Conservation (phyloP, 2,797 vertebrate genomes). For the Scomberomorus guttatus region DNA sequence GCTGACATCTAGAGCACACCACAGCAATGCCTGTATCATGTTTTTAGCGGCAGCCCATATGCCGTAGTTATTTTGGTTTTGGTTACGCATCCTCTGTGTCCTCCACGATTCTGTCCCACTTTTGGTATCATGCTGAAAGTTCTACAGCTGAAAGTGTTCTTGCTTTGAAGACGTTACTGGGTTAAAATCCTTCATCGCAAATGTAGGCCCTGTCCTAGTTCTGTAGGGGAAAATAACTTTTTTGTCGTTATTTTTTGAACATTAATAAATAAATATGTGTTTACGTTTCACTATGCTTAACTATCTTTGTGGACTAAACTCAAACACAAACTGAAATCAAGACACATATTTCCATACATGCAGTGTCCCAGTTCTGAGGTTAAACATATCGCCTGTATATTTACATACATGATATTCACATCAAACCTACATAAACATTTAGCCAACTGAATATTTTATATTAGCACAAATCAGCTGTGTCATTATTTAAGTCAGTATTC, state of each 20-base stretch:
- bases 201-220: conserved; percentile 39
- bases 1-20: conserved; percentile 30
- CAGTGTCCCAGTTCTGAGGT: neutral
- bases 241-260: neutral
- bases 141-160: conserved; percentile 7
- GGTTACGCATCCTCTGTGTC: neutral
- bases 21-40: neutral
- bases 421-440: neutral
- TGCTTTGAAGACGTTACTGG: conserved; percentile 25
- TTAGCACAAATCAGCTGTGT: neutral
- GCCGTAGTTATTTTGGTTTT: conserved; percentile 10
- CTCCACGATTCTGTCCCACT: conserved; percentile 25
- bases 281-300: neutral
- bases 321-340: neutral
- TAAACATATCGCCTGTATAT: neutral
- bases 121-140: conserved; percentile 8
- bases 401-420: neutral
- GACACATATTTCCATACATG: neutral
- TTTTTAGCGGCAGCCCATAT: conserved; percentile 13
- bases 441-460: neutral
- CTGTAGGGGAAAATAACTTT: neutral
- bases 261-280: conserved; percentile 24
- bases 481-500: neutral
- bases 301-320: neutral
- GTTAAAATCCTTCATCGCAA: conserved; percentile 20